Conservation (phyloP, 2,888 invertebrate genomes). For the Drosophila atripex region DNA sequence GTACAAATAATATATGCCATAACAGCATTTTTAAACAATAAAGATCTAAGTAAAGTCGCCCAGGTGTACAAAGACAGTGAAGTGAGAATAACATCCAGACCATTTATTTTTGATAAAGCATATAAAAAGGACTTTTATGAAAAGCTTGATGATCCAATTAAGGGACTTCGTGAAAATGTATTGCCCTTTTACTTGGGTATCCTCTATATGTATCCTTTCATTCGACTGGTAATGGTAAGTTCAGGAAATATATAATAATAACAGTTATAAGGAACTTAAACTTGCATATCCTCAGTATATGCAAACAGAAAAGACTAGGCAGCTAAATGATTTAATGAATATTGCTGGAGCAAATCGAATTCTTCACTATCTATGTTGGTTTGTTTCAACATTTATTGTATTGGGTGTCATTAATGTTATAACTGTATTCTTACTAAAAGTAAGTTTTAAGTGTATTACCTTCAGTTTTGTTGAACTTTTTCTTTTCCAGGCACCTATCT, state of each 20-base stretch:
- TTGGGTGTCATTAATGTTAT: conserved; percentile 9
- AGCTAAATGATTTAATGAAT: conserved; percentile 30
- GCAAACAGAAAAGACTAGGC: conserved; percentile 12
- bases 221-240: conserved; percentile 29
- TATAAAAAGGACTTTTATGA: background rate
- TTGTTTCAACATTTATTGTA: conserved; percentile 2
- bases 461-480: too few relatives aligned
- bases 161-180: background rate
- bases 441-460: too few relatives aligned
- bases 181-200: conserved; percentile 24
- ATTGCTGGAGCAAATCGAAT: conserved; percentile 18
- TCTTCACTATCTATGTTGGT: conserved; percentile 26
- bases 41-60: background rate
- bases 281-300: conserved; percentile 9
- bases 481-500: conserved; percentile 15
- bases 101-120: conserved; percentile 4
- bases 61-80: background rate
- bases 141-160: conserved; percentile 16
- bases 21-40: conserved; percentile 7
- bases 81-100: background rate
- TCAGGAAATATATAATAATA: background rate
- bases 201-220: conserved; percentile 15
- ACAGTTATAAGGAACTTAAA: background rate
- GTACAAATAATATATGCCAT: conserved; percentile 14
- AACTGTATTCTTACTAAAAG: conserved; percentile 22